phyloP scores from a whole-genome alignment of 2,113 vertebrate species.

The Tragelaphus imberbis region DNA sequence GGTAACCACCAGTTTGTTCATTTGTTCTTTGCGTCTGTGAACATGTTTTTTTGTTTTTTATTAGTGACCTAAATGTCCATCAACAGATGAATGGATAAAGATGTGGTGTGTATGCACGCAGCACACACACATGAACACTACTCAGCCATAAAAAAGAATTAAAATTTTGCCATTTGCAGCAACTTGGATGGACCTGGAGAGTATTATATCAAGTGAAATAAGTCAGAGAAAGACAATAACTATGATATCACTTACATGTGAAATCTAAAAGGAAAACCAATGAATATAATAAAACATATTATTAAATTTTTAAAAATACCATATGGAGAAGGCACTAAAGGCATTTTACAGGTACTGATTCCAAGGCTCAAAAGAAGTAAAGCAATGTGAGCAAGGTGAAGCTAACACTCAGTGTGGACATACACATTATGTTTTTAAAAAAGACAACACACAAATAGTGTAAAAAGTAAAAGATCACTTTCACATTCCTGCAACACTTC shows the following conservation, averaged over 20 bases:
- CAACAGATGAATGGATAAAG: background rate
- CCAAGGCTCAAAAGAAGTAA: background rate
- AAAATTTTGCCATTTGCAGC: background rate
- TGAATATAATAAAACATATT: background rate
- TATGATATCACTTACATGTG: background rate
- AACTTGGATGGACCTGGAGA: background rate
- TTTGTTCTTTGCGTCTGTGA: background rate
- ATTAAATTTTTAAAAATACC: background rate
- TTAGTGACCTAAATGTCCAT: background rate
- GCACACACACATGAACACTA: background rate
- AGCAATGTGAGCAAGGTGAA: background rate
- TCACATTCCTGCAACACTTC: background rate
- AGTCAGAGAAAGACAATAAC: background rate
- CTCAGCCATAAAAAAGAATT: background rate
- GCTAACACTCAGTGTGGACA: background rate
- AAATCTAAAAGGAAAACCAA: background rate
- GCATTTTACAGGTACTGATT: background rate
- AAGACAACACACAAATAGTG: constrained; percentile 16
- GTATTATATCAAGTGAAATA: background rate
- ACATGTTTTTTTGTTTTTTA: background rate
- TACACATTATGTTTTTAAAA: background rate
- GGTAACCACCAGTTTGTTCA: background rate
- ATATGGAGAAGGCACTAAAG: background rate
- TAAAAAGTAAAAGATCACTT: background rate
- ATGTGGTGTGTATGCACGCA: background rate